These are phyloP conservation scores for Conomelus anceps DNA, from an alignment of 2,888 invertebrate genomes.

Conservation along the genomic window DNA sequence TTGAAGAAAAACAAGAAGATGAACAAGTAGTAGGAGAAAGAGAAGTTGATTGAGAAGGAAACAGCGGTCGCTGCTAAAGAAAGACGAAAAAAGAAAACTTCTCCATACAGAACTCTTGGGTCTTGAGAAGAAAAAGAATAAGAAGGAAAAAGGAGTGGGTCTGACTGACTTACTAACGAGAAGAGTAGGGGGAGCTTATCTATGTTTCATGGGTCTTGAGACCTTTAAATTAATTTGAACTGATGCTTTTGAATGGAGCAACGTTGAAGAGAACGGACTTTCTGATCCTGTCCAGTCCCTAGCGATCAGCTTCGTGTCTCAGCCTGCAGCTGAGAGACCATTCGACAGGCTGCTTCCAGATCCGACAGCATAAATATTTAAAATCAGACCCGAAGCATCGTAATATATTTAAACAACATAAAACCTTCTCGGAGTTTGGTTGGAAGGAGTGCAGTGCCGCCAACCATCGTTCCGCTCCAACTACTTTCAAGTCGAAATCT, in stretches of 20 bases:
- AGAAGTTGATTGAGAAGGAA: no score
- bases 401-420: neutral
- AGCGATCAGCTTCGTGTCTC: neutral
- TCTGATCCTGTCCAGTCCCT: neutral
- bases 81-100: no score
- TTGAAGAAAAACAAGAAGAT: no score
- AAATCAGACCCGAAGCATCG: neutral
- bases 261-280: no score
- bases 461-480: neutral
- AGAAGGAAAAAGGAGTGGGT: neutral
- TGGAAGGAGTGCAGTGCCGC: no score
- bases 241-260: neutral
- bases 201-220: constrained; percentile 1
- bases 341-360: neutral
- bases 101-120: no score
- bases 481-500: neutral
- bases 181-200: neutral
- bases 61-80: no score
- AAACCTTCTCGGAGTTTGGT: neutral
- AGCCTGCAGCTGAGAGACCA: no score
- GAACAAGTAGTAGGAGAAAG: no score
- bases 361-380: neutral
- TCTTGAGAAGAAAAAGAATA: no score
- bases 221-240: constrained; percentile 5
- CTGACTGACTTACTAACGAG: neutral